These are phyloP conservation scores for Cynaeus angustus DNA, from an alignment of 2,888 invertebrate species.

Conservation along the genomic window DNA sequence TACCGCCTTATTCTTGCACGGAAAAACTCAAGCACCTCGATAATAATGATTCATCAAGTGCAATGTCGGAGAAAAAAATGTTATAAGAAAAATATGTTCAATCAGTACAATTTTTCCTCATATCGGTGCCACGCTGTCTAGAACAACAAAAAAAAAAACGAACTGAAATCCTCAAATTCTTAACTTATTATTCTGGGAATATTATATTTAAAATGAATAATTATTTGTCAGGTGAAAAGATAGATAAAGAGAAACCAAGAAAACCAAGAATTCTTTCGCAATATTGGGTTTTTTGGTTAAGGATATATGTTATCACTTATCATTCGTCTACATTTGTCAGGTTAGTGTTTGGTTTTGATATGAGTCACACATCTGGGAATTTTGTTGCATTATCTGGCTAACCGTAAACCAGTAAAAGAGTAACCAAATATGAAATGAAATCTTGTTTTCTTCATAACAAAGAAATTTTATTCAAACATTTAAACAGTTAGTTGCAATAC, in stretches of 20 bases:
- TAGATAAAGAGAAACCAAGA: too few species aligned
- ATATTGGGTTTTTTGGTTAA: background rate
- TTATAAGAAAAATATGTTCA: too few species aligned
- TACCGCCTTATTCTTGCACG: conserved; percentile 1
- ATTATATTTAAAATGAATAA: too few species aligned
- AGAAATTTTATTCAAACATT: too few species aligned
- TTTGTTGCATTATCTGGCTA: background rate
- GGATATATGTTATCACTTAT: background rate
- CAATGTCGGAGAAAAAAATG: background rate
- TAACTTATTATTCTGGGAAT: too few species aligned
- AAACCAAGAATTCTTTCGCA: background rate
- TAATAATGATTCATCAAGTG: conserved; percentile 2
- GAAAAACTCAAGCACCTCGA: background rate
- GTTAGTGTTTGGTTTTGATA: conserved; percentile 6
- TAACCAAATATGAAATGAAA: background rate
- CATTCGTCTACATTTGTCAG: background rate
- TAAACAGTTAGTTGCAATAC: too few species aligned
- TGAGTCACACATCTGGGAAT: background rate
- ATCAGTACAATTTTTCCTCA: too few species aligned
- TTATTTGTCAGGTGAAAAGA: too few species aligned
- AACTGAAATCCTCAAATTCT: too few species aligned
- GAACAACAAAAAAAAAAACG: too few species aligned
- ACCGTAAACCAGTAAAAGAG: background rate
- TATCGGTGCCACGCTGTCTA: too few species aligned
- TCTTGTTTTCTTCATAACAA: too few species aligned